phyloP scores from a whole-genome alignment of 1,140 invertebrate genomes.

The Centruroides vittatus region DNA sequence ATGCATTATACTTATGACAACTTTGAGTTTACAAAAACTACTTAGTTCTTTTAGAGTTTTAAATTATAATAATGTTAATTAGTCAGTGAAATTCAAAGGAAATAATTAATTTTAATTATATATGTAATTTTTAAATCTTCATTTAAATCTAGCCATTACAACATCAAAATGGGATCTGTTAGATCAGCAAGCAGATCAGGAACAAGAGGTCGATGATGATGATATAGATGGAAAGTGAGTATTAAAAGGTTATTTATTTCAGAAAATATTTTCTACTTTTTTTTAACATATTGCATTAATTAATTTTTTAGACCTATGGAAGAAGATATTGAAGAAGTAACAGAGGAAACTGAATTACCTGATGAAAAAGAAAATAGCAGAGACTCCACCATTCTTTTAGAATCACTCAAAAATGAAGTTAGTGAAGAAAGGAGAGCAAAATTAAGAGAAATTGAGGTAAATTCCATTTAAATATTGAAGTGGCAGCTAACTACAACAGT shows the following conservation, averaged over 20 bases:
- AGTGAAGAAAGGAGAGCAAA: conserved; percentile 60
- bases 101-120: too few relatives aligned
- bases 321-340: conserved; percentile 19
- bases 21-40: too few relatives aligned
- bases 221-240: conserved; percentile 33
- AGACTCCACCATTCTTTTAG: conserved; percentile 8
- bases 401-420: conserved; percentile 11
- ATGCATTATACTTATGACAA: too few relatives aligned
- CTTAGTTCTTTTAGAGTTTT: too few relatives aligned
- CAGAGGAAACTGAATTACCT: background rate
- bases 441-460: conserved; percentile 72
- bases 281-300: too few relatives aligned
- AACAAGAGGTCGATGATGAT: conserved; percentile 29
- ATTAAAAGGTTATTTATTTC: too few relatives aligned
- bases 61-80: too few relatives aligned
- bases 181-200: conserved; percentile 27
- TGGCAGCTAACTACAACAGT: too few relatives aligned
- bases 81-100: too few relatives aligned
- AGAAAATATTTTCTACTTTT: too few relatives aligned
- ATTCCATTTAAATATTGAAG: background rate
- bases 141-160: conserved; percentile 47
- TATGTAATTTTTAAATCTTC: too few relatives aligned
- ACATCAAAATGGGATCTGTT: conserved; percentile 74
- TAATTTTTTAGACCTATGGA: conserved; percentile 26
- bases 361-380: conserved; percentile 6